Base-by-base conservation (phyloP, 1,140 invertebrate genomes). In the Bombus difficillimus region DNA sequence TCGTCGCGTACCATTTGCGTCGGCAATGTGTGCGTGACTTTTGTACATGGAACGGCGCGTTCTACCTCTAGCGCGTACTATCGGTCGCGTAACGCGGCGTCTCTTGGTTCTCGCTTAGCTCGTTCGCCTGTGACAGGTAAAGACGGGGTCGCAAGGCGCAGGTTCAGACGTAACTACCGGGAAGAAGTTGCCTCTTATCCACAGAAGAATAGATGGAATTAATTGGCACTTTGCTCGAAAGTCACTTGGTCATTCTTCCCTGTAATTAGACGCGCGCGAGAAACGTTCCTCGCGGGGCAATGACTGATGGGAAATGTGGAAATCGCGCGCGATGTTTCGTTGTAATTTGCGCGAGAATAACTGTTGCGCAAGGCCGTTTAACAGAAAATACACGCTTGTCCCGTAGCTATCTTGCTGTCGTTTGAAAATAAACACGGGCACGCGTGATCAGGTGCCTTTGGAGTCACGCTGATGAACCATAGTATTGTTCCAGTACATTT, bases 261-360 rank as follows among this genome's bases (percentile, higher is more conserved):
- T 62, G 78, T 80, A 80, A 80, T 80, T 80, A 80, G 43, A 43
- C 78, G 41, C 25, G 64, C 22, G n/a, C 64, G 64, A 39, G 53
- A 3, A 34, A 28, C 59, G 32, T 32, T 41, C 25, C 47, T 22
- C 32, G 2, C 10, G 34, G 43, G 9, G 41, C 43, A 69, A 53
- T n/a, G 78, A 69, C 64, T 80, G 43, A 41, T 4, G 25, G 80
- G 10, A 81, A 73, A 81, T 62, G 78, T 25, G 78, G 28, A 80
- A 80, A 69, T 3, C 43, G 5, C 25, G 39, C 13, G 13, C 3
- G 18, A 32, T 5, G 78, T 28, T 80, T 22, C 34, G 6, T 39
- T n/a, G 64, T 69, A 37, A 37, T 37, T 47, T n/a, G 25, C 25
- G 25, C 15, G 78, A 22, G 78, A 69, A 80, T 69, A 34, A 43